Conservation (phyloP, 1,140 invertebrate species). For the Macrocentrus cingulum region DNA sequence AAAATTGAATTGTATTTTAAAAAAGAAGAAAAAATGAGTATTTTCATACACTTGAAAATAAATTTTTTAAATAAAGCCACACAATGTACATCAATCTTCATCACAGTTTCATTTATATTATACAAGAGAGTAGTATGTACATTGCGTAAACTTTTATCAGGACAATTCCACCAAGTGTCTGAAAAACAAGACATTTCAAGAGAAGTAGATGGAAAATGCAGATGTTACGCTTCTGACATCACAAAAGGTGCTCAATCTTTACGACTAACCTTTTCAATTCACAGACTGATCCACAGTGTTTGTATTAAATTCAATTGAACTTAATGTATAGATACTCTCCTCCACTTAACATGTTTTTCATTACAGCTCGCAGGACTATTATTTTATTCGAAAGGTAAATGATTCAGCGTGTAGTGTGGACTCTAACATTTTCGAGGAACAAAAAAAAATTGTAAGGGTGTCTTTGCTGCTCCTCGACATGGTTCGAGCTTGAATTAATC, state of each 20-base stretch:
- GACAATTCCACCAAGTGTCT: background rate
- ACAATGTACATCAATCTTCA: conserved; percentile 8
- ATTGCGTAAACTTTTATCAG: background rate
- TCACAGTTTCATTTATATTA: conserved; percentile 1
- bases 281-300: conserved; percentile 21
- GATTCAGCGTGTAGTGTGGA: too few species aligned
- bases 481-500: too few species aligned
- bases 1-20: too few species aligned
- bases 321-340: background rate
- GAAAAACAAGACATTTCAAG: conserved; percentile 11
- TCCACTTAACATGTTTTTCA: background rate
- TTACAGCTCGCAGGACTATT: background rate
- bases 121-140: too few species aligned
- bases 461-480: too few species aligned
- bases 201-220: conserved; percentile 16
- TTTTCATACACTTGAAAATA: too few species aligned
- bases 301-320: conserved; percentile 28
- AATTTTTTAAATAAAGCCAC: too few species aligned
- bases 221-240: conserved; percentile 29
- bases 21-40: too few species aligned
- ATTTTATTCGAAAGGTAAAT: conserved; percentile 5
- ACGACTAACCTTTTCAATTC: conserved; percentile 31
- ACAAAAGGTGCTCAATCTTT: conserved; percentile 32
- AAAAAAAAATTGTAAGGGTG: too few species aligned
- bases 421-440: too few species aligned